Evolutionary conservation across 2,797 vertebrate genomes (phyloP).

Genomic region (Brachyalestes nurse): DNA sequence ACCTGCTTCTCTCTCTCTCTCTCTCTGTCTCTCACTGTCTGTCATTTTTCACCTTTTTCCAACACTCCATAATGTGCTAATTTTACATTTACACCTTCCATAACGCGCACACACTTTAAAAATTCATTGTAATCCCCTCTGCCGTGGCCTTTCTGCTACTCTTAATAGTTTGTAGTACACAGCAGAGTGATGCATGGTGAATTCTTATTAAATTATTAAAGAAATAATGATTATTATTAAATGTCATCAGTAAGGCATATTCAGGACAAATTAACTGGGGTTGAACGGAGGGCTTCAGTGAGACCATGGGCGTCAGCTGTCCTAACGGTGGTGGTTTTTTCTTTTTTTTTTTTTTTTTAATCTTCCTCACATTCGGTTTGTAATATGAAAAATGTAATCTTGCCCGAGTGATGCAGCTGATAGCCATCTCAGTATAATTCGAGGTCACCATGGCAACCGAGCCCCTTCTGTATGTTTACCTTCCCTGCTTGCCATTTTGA

Average conservation of each 20-base stretch:
- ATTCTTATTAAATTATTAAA: background rate
- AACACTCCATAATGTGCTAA: background rate
- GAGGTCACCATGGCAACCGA: slow-evolving; percentile 41
- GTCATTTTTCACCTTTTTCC: background rate
- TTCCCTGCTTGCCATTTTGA: slow-evolving; percentile 28
- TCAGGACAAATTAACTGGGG: background rate
- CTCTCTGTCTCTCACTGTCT: background rate
- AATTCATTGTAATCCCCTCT: background rate
- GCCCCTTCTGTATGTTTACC: background rate
- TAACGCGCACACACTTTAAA: slow-evolving; percentile 3
- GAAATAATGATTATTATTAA: background rate
- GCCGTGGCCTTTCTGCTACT: background rate
- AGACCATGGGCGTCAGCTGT: background rate
- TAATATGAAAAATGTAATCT: slow-evolving; percentile 41
- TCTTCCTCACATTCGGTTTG: slow-evolving; percentile 22
- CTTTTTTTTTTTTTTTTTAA: slow-evolving; percentile 6
- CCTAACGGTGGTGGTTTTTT: background rate
- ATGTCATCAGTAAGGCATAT: background rate
- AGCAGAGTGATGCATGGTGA: background rate
- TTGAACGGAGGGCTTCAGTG: background rate
- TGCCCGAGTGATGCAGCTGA: background rate
- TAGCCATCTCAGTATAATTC: slow-evolving; percentile 24
- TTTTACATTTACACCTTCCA: background rate
- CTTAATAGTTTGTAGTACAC: background rate
- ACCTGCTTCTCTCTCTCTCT: background rate